Evolutionary conservation across 2,113 vertebrate species (phyloP), one percentile per base, ranked within the genome.

Genomic region (Periophthalmodon schlosseri): DNA sequence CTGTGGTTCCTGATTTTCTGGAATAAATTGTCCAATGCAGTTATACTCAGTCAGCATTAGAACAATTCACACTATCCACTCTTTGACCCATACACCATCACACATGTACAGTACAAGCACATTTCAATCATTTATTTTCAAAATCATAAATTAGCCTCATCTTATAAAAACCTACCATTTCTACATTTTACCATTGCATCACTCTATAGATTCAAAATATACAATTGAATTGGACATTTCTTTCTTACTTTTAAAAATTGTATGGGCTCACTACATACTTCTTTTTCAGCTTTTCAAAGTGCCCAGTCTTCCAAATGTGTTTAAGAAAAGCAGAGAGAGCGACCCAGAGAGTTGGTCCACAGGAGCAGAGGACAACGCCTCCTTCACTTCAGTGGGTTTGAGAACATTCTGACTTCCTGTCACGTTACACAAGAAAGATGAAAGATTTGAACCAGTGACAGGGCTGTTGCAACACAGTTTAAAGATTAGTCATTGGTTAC

Each of bases 271-370:
- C 18, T 4, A 4, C 18, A 16, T 52, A 52, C 16, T n/a, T 56
- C 2, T 56, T 72, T 86, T 84, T 21, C 89, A 96, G 96, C 86
- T 95, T 2, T 82, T 85, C 65, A 94, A 91, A 74, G 76, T 72
- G 1, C 91, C 91, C 0, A 94, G 94, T 83, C 88, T 96, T 69
- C 93, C 95, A 21, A 91, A 93, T 64, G 81, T 96, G 50, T 72
- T 93, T 66, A 88, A 71, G 52, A 90, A 76, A 44, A 68, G 52
- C 69, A 92, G 79, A 70, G 91, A 91, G 73, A 84, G 87, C 9
- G 88, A 93, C 52, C 85, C 85, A 0, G 87, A 90, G 2, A 69
- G 86, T 36, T 87, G 70, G 4, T 84, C 84, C 36, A 84, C 86
- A 0, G 86, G 84, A 7, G 73, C 89, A 0, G 92, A 92, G 21